Evolutionary conservation across 2,797 vertebrate species (phyloP).

Genomic region (Helarctos malayanus): DNA sequence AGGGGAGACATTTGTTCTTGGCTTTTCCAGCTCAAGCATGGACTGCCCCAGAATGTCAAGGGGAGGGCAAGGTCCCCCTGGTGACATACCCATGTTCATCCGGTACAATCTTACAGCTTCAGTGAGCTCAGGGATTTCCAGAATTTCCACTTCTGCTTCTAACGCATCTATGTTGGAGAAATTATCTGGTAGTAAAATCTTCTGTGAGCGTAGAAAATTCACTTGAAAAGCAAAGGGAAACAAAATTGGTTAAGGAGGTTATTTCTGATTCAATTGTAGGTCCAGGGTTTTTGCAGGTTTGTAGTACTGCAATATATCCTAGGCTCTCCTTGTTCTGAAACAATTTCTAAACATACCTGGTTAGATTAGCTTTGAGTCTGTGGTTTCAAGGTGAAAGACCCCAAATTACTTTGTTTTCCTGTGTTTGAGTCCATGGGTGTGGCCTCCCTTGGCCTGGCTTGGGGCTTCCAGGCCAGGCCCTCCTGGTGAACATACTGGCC

Average conservation of each 20-base stretch:
- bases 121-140: constrained; percentile 87
- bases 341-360: constrained; percentile 62
- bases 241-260: constrained; percentile 41
- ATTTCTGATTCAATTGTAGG: neutral
- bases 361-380: constrained; percentile 57
- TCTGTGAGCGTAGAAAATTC: constrained; percentile 89
- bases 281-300: constrained; percentile 12
- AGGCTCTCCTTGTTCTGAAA: constrained; percentile 56
- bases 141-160: constrained; percentile 85
- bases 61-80: neutral
- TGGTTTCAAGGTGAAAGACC: constrained; percentile 55
- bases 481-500: constrained; percentile 37
- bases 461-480: constrained; percentile 7
- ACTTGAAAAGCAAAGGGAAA: constrained; percentile 85
- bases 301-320: constrained; percentile 14
- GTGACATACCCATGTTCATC: constrained; percentile 83
- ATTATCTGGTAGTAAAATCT: constrained; percentile 88
- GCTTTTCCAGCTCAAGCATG: constrained; percentile 16
- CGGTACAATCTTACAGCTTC: constrained; percentile 83
- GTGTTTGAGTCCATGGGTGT: constrained; percentile 4
- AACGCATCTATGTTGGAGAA: constrained; percentile 87
- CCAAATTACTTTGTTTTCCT: constrained; percentile 63
- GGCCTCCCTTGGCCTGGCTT: neutral
- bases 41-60: neutral
- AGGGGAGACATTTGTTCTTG: constrained; percentile 53